Conservation (phyloP, 2,888 invertebrate species). For the Ectropis crepuscularia region DNA sequence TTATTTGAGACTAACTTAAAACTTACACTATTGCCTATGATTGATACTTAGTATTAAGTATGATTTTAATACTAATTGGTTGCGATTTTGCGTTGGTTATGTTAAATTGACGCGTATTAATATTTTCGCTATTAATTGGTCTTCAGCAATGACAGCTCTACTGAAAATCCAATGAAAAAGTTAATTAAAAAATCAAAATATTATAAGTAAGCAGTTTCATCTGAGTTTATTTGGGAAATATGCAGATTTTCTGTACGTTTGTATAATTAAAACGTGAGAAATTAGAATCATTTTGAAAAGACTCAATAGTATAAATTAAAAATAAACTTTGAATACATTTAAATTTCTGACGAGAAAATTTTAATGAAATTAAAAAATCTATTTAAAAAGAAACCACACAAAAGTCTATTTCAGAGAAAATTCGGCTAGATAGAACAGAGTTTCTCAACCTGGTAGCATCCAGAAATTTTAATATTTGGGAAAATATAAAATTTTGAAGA, state of each 20-base stretch:
- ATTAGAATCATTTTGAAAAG: not conserved
- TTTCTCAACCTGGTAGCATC: too few species aligned
- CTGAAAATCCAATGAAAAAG: slow-evolving; percentile 13
- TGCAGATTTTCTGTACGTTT: slow-evolving; percentile 12
- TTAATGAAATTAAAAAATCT: slow-evolving; percentile 24
- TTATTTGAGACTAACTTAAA: too few species aligned
- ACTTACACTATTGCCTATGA: too few species aligned
- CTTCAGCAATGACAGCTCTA: not conserved
- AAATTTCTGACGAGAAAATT: slow-evolving; percentile 10
- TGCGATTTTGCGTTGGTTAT: too few species aligned
- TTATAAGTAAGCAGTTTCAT: slow-evolving; percentile 12
- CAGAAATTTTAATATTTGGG: too few species aligned
- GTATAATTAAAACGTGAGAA: slow-evolving; percentile 3
- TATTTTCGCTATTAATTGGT: too few species aligned
- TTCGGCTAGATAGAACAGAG: not conserved
- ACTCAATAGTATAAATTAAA: slow-evolving; percentile 9
- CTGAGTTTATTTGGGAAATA: slow-evolving; percentile 17
- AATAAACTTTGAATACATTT: slow-evolving; percentile 7
- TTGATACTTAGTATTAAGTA: too few species aligned
- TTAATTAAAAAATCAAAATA: slow-evolving; percentile 21
- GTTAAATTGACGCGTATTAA: too few species aligned
- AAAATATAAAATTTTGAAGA: too few species aligned
- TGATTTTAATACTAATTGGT: too few species aligned
- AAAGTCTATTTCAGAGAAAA: slow-evolving; percentile 18
- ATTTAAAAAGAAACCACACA: slow-evolving; percentile 7